These are phyloP conservation scores for Gymnothorax reevesii DNA, from an alignment of 2,797 vertebrate species.

Conservation along the genomic window DNA sequence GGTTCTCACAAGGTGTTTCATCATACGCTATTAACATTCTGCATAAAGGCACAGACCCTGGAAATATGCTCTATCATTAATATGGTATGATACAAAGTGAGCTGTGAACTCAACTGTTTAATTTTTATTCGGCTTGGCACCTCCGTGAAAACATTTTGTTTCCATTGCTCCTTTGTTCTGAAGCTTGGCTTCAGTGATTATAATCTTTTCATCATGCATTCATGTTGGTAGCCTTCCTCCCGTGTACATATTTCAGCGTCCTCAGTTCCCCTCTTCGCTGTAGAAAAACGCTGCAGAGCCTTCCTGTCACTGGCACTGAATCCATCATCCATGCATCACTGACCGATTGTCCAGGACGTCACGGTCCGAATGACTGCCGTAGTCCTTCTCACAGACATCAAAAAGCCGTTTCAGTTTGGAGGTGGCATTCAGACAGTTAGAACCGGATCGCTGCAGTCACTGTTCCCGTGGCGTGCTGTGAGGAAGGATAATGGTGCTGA, in stretches of 20 bases:
- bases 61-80: neutral
- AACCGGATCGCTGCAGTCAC: neutral
- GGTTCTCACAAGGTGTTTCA: neutral
- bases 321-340: constrained; percentile 2
- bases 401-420: constrained; percentile 60
- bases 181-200: neutral
- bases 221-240: neutral
- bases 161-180: neutral
- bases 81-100: neutral
- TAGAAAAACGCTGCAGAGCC: neutral
- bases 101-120: neutral
- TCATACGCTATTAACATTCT: neutral
- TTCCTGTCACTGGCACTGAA: constrained; percentile 1
- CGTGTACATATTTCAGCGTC: neutral
- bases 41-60: neutral
- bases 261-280: neutral
- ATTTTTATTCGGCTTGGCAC: neutral
- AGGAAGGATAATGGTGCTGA: constrained; percentile 58
- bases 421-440: constrained; percentile 54
- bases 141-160: neutral
- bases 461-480: constrained; percentile 27
- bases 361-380: constrained; percentile 40
- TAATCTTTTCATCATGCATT: neutral
- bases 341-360: constrained; percentile 54
- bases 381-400: constrained; percentile 43